phyloP scores from a whole-genome alignment of 2,797 vertebrate genomes.

The Ciconia nigra region DNA sequence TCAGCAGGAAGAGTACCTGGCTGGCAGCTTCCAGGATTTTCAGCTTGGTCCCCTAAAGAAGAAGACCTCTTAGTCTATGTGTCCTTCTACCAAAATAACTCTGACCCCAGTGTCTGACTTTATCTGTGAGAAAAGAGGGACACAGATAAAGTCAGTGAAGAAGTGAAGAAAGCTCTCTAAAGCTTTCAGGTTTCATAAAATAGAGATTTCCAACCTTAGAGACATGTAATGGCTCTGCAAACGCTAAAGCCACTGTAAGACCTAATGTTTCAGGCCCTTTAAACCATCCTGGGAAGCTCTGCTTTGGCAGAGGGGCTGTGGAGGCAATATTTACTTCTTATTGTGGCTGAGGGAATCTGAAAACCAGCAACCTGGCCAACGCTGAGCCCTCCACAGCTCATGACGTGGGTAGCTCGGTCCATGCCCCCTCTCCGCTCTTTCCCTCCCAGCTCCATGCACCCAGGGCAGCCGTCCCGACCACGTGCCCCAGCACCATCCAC shows the following conservation, averaged over 20 bases:
- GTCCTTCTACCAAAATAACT: neutral
- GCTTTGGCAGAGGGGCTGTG: neutral
- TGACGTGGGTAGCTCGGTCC: neutral
- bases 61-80: neutral
- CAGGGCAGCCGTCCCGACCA: neutral
- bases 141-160: too few relatives aligned
- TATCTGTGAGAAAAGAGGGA: rapidly evolving
- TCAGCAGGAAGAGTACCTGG: neutral
- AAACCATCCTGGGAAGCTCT: neutral
- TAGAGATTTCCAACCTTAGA: neutral
- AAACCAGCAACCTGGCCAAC: neutral
- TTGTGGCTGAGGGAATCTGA: neutral
- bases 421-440: neutral
- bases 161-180: neutral
- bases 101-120: neutral
- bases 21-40: neutral
- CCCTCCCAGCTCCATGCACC: neutral
- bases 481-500: rapidly evolving
- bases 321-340: neutral
- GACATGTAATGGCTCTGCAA: neutral
- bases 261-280: neutral
- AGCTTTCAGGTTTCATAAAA: neutral
- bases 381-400: neutral
- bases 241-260: neutral
- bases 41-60: neutral